These are phyloP conservation scores for Otolemur crassicaudatus DNA, from an alignment of 2,797 vertebrate genomes.

Conservation along the genomic window DNA sequence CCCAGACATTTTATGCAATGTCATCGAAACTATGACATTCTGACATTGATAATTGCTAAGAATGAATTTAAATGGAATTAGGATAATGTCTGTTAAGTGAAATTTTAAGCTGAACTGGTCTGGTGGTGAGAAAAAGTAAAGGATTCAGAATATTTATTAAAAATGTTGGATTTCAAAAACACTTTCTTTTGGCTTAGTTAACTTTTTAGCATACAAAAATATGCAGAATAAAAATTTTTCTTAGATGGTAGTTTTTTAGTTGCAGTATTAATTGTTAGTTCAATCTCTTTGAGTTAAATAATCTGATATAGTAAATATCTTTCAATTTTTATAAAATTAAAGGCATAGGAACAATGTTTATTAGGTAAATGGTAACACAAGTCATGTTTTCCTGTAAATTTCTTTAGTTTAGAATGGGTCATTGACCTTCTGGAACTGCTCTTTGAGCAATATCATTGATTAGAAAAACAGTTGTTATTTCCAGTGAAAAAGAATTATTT, in stretches of 20 bases:
- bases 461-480: slow-evolving; percentile 57
- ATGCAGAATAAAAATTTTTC: not conserved
- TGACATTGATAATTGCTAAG: not conserved
- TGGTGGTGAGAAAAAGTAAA: not conserved
- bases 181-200: not conserved
- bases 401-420: slow-evolving; percentile 3
- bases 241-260: not conserved
- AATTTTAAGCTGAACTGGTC: not conserved
- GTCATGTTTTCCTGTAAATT: slow-evolving; percentile 39
- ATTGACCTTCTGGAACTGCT: slow-evolving; percentile 30
- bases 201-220: not conserved
- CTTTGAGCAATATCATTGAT: slow-evolving; percentile 64
- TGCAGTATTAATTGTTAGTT: not conserved
- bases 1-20: no score
- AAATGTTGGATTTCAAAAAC: not conserved
- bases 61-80: not conserved
- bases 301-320: not conserved
- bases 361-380: not conserved
- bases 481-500: slow-evolving; percentile 17
- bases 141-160: not conserved
- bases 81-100: not conserved
- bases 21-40: not conserved
- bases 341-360: not conserved
- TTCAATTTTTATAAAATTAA: not conserved
- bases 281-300: not conserved